Evolutionary conservation across 2,113 vertebrate species (phyloP), one percentile per base, ranked within the genome.

Genomic region (Corydoras sp.): DNA sequence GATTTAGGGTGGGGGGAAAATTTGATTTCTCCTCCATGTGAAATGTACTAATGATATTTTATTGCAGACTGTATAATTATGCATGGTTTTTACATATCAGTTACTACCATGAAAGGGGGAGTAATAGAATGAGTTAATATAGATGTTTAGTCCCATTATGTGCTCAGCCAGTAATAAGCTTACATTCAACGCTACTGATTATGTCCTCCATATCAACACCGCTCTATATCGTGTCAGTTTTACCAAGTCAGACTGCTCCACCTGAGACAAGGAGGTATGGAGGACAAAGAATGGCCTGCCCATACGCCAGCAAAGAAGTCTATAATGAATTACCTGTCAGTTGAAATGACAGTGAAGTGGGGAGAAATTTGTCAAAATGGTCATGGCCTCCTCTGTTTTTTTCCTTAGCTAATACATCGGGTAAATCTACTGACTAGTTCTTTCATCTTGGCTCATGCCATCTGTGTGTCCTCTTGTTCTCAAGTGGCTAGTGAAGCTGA

Each of bases 41-140:
- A 86, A 88, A 86, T 61, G 71, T 73, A 77, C 86, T 85, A 88
- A 89, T 84, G 88, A 85, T 87, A 87, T 86, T 90, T 90, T 86
- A 86, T 90, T 90, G 86, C 77, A 83, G 81, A 71, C 80, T 68
- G 81, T 82, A 89, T 90, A 90, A 90, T 90, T 91, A 91, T 82
- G 86, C 87, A 84, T 75, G 79, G 65, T 81, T 75, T 81, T 80
- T 79, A 86, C 86, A 85, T 86, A 87, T 90, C 89, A 88, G 87
- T 90, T 87, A 89, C 88, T 87, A 81, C 79, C 85, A 76, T 81
- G 88, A 89, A 88, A 82, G 86, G 80, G 68, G 83, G 76, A 85
- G 84, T 85, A 86, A 90, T 90, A 88, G 82, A 82, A 87, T 73
- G 86, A 87, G 86, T 88, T 90, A 90, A 89, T 90, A 89, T 87